Conservation (phyloP, 2,113 vertebrate species). For the Notothenia coriiceps region DNA sequence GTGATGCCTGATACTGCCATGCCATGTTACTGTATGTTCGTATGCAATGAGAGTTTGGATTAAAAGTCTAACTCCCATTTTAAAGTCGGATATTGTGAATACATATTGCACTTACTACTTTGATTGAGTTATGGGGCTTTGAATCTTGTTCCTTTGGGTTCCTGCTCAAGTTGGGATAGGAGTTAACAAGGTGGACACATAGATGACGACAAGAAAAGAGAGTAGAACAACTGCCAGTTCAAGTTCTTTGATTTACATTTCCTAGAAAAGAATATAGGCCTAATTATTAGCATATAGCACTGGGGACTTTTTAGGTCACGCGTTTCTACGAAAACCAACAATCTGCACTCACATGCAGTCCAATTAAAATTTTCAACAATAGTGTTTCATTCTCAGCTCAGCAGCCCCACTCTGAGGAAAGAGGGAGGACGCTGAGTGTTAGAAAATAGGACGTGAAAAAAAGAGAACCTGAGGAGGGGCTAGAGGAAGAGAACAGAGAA, state of each 20-base stretch:
- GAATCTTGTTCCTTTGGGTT: too few relatives aligned
- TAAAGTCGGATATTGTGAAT: background rate
- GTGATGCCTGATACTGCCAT: constrained; percentile 12
- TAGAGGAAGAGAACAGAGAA: background rate
- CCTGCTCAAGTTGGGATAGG: too few relatives aligned
- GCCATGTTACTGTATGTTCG: too few relatives aligned
- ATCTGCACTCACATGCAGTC: background rate
- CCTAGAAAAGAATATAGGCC: constrained; percentile 2
- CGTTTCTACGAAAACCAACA: constrained; percentile 2
- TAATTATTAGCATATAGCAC: constrained; percentile 25
- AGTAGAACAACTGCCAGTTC: background rate
- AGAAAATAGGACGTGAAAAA: background rate
- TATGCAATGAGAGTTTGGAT: background rate
- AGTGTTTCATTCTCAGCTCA: constrained; percentile 46
- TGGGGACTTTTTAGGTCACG: constrained; percentile 31
- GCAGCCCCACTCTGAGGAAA: constrained; percentile 64
- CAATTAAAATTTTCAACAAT: too few relatives aligned
- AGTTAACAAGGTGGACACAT: too few relatives aligned
- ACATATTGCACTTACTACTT: too few relatives aligned
- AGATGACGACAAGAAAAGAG: too few relatives aligned
- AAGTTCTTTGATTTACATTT: constrained; percentile 34
- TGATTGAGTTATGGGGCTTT: too few relatives aligned
- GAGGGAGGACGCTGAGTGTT: constrained; percentile 3
- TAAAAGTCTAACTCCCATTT: background rate
- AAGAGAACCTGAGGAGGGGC: too few relatives aligned